Evolutionary conservation across 2,113 vertebrate genomes (phyloP).

Genomic region (Aphelocoma coerulescens): DNA sequence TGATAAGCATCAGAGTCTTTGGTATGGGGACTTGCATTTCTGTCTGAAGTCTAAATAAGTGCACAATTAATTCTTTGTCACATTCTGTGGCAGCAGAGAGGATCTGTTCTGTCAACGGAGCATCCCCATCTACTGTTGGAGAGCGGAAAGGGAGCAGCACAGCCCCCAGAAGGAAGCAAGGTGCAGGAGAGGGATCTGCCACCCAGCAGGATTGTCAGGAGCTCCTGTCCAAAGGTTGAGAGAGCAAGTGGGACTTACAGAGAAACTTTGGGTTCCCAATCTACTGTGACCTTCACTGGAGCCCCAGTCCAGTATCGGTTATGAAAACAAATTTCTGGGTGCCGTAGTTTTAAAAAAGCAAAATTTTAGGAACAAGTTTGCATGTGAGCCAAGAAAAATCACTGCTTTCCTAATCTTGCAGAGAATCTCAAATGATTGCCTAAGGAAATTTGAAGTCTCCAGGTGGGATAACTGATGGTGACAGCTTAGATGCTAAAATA

Average conservation of each 20-base stretch:
- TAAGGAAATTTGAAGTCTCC: background rate
- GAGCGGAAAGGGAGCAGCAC: background rate
- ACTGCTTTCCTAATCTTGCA: background rate
- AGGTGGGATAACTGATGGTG: background rate
- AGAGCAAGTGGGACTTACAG: background rate
- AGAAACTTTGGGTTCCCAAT: background rate
- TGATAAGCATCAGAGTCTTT: background rate
- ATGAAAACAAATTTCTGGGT: background rate
- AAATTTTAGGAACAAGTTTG: background rate
- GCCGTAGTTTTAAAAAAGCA: fast-evolving
- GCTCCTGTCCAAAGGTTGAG: background rate
- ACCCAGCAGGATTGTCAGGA: background rate
- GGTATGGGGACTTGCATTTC: background rate
- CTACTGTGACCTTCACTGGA: background rate
- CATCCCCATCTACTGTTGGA: constrained; percentile 15
- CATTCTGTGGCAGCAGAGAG: background rate
- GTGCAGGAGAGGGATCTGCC: background rate
- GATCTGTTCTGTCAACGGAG: background rate
- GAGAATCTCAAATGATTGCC: background rate
- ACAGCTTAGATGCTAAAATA: background rate
- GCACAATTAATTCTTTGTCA: background rate
- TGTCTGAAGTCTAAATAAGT: background rate
- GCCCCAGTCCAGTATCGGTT: background rate
- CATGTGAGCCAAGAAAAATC: background rate
- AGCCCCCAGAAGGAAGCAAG: background rate